Evolutionary conservation across 1,140 invertebrate species (phyloP).

Genomic region (Lethocerus indicus): DNA sequence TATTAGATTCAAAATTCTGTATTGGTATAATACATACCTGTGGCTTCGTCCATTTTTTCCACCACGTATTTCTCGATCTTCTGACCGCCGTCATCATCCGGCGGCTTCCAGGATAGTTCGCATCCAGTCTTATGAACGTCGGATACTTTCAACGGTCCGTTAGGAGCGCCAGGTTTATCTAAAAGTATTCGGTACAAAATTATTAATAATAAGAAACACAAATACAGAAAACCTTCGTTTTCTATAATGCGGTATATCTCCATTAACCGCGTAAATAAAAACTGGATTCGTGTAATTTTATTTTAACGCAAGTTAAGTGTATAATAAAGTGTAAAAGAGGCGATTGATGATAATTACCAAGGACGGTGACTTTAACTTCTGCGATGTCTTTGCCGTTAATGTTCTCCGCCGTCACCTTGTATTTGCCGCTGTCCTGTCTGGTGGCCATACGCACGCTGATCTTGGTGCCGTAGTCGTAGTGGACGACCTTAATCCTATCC

Average conservation of each 20-base stretch:
- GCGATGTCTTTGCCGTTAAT: slow-evolving; percentile 81
- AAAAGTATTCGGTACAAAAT: slow-evolving; percentile 10
- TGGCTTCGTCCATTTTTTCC: slow-evolving; percentile 86
- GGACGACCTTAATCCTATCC: slow-evolving; percentile 57
- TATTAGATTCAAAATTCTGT: too few relatives aligned
- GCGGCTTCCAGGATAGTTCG: slow-evolving; percentile 75
- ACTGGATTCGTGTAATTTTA: too few relatives aligned
- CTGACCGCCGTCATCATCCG: slow-evolving; percentile 76
- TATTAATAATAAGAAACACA: slow-evolving; percentile 1
- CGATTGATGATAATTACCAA: slow-evolving; percentile 32
- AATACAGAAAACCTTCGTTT: too few relatives aligned
- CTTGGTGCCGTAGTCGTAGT: slow-evolving; percentile 80
- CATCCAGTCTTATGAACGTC: slow-evolving; percentile 75
- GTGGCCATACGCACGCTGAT: slow-evolving; percentile 70
- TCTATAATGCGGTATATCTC: neutral
- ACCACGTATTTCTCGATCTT: slow-evolving; percentile 83
- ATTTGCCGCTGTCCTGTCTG: slow-evolving; percentile 75
- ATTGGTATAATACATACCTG: slow-evolving; percentile 40
- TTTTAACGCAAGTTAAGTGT: neutral
- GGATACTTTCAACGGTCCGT: slow-evolving; percentile 74
- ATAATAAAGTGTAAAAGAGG: neutral
- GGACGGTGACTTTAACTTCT: slow-evolving; percentile 78
- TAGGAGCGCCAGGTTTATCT: slow-evolving; percentile 76
- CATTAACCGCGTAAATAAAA: too few relatives aligned
- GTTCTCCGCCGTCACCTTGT: slow-evolving; percentile 86